Base-by-base conservation (phyloP, 2,888 invertebrate genomes). In the Ecdyonurus torrentis region DNA sequence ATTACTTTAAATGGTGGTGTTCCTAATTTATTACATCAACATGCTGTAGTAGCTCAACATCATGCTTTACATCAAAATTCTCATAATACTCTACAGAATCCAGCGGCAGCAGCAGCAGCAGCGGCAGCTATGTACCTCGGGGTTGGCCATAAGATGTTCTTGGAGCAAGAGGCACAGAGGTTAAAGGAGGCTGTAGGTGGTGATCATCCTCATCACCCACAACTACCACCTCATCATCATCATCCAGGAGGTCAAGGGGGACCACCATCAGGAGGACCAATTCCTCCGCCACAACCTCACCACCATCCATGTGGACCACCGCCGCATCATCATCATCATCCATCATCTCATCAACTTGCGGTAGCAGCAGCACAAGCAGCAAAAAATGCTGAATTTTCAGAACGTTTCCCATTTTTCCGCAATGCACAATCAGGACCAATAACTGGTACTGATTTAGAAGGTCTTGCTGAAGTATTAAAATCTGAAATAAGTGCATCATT, bases 381-480 rank as follows among this genome's bases (percentile, higher is more conserved):
- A 5, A 63, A 59, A 25, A 59, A 59, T 18, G 64, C 66, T 66
- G 87, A 89, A 71, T 79, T 90, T 59, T 83, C 87, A 25, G 90
- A 91, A 71, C 81, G 90, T 69, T 78, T 90, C 69, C 87, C 85
- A 69, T 84, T 89, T 72, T 80, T 90, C 72, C 81, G 89, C 68
- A 85, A 80, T 70, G 85, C 82, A 68, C 81, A 53, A 15, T 55
- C 62, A 50, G 59, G 59, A 62, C 81, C 85, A 55, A 82, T 84
- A 69, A 83, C 86, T 1, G 87, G 87, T 18, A 83, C 87, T 2
- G 94, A 94, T 71, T 78, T 94, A 5, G 91, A 93, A 73, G 88
- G 89, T 62, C 79, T 97, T 61, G 91, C 93, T n/a, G 91, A 93
- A 71, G 85, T 89, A 63, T 80, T 97, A 2, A 96, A 96, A 77